Base-by-base conservation (phyloP, 2,113 vertebrate genomes). In the Entomyzon cyanotis region DNA sequence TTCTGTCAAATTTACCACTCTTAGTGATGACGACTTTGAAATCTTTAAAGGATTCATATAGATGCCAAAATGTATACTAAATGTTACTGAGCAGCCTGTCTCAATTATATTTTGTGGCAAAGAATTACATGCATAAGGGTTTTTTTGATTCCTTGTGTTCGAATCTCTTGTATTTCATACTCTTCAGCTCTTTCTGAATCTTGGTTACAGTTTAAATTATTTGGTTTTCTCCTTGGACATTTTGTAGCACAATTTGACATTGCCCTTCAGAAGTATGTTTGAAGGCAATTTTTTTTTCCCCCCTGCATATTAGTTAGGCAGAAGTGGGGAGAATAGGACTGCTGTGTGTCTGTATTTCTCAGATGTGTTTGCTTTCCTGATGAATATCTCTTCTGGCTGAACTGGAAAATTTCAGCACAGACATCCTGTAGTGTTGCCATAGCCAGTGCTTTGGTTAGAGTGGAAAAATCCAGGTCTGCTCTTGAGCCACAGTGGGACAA, bases 231-330 rank as follows among this genome's bases (percentile, higher is more conserved):
- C 44, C 24, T 39, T 77, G 53, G 49, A 68, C 53, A 53, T n/a
- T 27, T 6, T 39, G 5, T 18, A 8, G 24, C 2, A 0, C 7
- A 46, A 5, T 46, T 52, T 64, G 15, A 28, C 5, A 2, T 41
- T 80, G 13, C 25, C 12, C 10, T 31, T 18, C 3, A n/a, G 50
- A 83, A 47, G 3, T 12, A 46, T 2, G 2, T 53, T 65, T 46
- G 49, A 42, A 80, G 31, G 17, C 12, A n/a, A 5, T 49, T 58
- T 28, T 20, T 50, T 20, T 27, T 44, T 17, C 42, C 42, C 42
- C 42, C 15, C 13, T 49, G 8, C 0, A 1, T 58, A 53, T n/a
- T 28, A 44, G 7, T 77, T 90, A 55, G 42, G 14, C 50, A 77
- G 75, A 52, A 33, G 35, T 44, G 46, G n/a, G 7, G 15, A 53